Base-by-base conservation (phyloP, 2,113 vertebrate species). In the Casuarius casuarius region DNA sequence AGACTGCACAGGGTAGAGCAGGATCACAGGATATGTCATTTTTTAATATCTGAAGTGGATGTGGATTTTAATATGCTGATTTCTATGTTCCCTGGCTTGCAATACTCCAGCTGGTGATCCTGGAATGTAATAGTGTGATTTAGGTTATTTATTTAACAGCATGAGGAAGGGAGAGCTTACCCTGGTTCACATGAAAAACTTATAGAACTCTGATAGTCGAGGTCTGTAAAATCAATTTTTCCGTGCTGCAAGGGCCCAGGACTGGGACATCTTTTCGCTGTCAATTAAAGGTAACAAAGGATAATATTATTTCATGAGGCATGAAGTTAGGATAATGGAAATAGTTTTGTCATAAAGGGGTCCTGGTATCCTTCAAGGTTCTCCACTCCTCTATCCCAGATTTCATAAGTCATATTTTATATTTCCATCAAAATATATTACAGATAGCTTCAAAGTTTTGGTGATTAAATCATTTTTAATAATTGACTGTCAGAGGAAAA, bases 171-270 rank as follows among this genome's bases (percentile, higher is more conserved):
- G 31, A 89, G 66, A 1, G 1, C 97, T 98, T 98, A 99, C 99
- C 99, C 99, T 28, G 98, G 83, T 7, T 98, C 70, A 95, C 99
- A 99, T 9, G 98, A 95, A 76, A 98, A 99, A 82, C 51, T 98
- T 94, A 99, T 83, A 1, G 5, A 88, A 58, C 98, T 99, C 94
- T 97, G 97, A 95, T 98, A 99, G 31, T 95, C 90, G 13, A 90
- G 89, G 15, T 98, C 97, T 28, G 79, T 89, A 38, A 91, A 90
- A 31, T 95, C 87, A 13, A 98, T 52, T 9, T 95, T 95, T 94
- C 99, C 99, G 21, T 99, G 95, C 21, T 51, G 4, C 80, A 98
- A 59, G 7, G 71, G 26, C 83, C 89, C 96, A 82, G 98, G 99
- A 74, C 90, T 87, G 6, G 98, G 94, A 83, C 99, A 99, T 21